These are phyloP conservation scores for Perdita meconis DNA, from an alignment of 2,888 invertebrate genomes.

Conservation along the genomic window DNA sequence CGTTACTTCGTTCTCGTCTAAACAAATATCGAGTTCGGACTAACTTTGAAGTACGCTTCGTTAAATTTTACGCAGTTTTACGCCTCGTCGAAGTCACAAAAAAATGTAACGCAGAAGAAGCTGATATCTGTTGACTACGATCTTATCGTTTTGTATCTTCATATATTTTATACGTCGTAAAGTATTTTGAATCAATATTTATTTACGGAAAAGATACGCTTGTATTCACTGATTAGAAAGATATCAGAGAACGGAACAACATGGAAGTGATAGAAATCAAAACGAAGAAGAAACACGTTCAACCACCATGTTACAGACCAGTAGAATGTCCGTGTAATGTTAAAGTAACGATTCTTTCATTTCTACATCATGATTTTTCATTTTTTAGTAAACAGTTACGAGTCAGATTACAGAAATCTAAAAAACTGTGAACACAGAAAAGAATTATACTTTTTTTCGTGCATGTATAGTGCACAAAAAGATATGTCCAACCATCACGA, in stretches of 20 bases:
- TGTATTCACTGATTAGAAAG: conserved; percentile 4
- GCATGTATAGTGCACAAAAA: conserved; percentile 68
- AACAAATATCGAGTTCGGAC: conserved; percentile 10
- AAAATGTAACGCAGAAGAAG: conserved; percentile 16
- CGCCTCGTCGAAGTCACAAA: conserved; percentile 3
- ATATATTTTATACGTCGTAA: conserved; percentile 15
- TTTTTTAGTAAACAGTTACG: not conserved
- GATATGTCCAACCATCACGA: conserved; percentile 80
- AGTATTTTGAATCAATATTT: conserved; percentile 10
- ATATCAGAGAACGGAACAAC: not conserved
- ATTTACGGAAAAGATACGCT: not conserved
- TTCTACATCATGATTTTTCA: not conserved
- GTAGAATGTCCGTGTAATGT: conserved; percentile 51
- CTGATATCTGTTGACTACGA: conserved; percentile 5
- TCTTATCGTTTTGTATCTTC: conserved; percentile 35
- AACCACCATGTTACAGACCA: conserved; percentile 12
- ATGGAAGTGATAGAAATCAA: conserved; percentile 76
- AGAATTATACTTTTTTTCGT: not conserved
- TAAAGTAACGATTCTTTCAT: conserved; percentile 47
- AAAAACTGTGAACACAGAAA: not conserved
- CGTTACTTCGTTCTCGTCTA: conserved; percentile 27
- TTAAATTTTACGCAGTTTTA: conserved; percentile 34
- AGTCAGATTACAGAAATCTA: too few relatives aligned
- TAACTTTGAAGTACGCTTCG: conserved; percentile 29
- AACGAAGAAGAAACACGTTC: conserved; percentile 41